Conservation (phyloP, 2,113 vertebrate species). For the Sebastes fasciatus region DNA sequence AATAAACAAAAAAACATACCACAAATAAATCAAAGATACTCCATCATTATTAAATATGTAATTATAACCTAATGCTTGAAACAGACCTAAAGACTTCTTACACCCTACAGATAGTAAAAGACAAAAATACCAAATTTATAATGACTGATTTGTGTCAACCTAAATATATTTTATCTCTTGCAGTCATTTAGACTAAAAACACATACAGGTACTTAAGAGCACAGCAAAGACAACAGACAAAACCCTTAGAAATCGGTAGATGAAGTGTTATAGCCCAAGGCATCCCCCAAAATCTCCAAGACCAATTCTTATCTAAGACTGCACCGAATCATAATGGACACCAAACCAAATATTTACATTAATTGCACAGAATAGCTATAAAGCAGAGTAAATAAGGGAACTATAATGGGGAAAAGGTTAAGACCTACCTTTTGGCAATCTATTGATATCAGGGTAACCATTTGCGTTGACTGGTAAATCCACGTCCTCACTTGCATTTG, state of each 20-base stretch:
- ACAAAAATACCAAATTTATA: neutral
- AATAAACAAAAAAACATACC: slow-evolving; percentile 25
- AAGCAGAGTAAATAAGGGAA: neutral
- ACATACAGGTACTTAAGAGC: neutral
- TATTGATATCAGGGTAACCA: slow-evolving; percentile 89
- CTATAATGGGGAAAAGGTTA: neutral
- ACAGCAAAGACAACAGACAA: neutral
- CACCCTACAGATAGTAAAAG: neutral
- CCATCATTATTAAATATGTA: neutral
- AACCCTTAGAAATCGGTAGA: too few species aligned
- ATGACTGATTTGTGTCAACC: neutral
- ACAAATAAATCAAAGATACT: neutral
- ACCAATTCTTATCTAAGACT: neutral
- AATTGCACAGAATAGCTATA: neutral
- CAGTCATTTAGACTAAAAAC: neutral
- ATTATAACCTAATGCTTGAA: neutral
- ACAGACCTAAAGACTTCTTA: neutral
- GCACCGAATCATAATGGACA: neutral
- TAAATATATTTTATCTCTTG: neutral
- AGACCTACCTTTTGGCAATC: slow-evolving; percentile 91
- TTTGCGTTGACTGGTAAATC: slow-evolving; percentile 86
- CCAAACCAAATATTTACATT: neutral
- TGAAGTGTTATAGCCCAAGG: too few species aligned
- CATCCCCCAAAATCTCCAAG: neutral
- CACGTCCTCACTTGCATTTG: slow-evolving; percentile 87